Evolutionary conservation across 2,113 vertebrate genomes (phyloP).

Genomic region (Garra rufa): DNA sequence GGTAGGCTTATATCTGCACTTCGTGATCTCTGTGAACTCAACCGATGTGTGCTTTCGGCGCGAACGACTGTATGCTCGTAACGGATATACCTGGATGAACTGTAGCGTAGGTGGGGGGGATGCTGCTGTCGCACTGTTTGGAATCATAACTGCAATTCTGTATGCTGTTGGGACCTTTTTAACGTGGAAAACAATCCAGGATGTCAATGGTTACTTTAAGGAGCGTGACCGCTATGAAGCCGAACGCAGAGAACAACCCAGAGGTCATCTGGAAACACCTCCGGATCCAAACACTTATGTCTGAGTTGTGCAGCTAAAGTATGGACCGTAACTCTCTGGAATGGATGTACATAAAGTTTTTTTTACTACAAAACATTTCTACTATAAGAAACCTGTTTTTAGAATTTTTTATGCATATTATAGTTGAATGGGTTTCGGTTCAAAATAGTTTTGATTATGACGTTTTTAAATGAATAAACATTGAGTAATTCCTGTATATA

Average conservation of each 20-base stretch:
- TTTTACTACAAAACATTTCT: neutral
- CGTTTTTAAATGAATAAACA: neutral
- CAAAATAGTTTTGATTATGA: neutral
- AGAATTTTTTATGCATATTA: neutral
- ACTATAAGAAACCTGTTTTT: neutral
- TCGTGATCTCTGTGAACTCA: conserved; percentile 80
- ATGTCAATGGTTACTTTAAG: conserved; percentile 63
- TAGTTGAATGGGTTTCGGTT: neutral
- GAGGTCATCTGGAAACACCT: conserved; percentile 28
- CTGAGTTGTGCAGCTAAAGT: neutral
- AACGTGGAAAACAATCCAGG: conserved; percentile 69
- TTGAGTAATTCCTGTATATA: neutral
- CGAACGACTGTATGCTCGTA: conserved; percentile 77
- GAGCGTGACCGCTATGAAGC: conserved; percentile 56
- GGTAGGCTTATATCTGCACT: conserved; percentile 85
- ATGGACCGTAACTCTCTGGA: neutral
- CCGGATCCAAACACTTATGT: conserved; percentile 56
- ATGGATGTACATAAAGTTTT: neutral
- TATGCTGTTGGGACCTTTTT: conserved; percentile 72
- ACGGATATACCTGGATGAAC: conserved; percentile 86
- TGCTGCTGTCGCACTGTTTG: conserved; percentile 79
- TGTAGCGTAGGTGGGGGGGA: conserved; percentile 82
- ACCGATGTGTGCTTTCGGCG: conserved; percentile 80
- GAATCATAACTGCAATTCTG: conserved; percentile 74
- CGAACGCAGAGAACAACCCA: conserved; percentile 13